Percentiles rank a stretch among this genome's conserved stretches.
Conservation (phyloP, 1,140 invertebrate species). For the Phocides pigmalion region DNA sequence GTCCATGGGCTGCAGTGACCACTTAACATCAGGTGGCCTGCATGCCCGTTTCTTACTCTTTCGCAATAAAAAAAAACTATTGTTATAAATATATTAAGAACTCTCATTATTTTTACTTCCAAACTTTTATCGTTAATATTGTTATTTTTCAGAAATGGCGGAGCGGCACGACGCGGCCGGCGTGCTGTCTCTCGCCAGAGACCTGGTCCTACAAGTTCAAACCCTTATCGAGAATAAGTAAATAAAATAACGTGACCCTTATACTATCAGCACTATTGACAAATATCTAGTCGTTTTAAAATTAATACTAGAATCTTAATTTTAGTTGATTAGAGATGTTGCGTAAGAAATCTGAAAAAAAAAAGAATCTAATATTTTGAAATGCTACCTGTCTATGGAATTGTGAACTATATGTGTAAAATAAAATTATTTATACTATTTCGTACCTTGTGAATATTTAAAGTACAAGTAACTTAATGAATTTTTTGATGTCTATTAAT, state of each 20-base stretch:
- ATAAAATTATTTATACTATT: constrained; percentile 20
- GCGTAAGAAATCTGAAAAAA: constrained; percentile 21
- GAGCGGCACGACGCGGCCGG: constrained; percentile 94
- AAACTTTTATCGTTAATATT: too few relatives aligned
- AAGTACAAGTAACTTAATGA: not conserved
- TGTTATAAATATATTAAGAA: too few relatives aligned
- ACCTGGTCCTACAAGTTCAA: constrained; percentile 94
- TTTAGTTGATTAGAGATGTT: not conserved
- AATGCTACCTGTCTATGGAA: constrained; percentile 16
- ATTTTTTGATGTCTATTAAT: too few relatives aligned
- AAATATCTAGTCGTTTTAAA: constrained; percentile 24
- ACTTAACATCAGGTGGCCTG: too few relatives aligned
- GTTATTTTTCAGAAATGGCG: constrained; percentile 93
- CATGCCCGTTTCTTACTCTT: too few relatives aligned
- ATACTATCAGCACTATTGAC: constrained; percentile 25
- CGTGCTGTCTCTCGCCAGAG: constrained; percentile 92
- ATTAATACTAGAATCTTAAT: constrained; percentile 2
- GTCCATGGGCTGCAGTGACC: too few relatives aligned
- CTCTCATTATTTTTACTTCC: too few relatives aligned
- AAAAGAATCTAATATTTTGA: constrained; percentile 4
- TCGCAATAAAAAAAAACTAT: too few relatives aligned
- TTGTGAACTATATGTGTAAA: constrained; percentile 14
- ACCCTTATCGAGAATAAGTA: constrained; percentile 95
- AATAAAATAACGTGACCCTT: constrained; percentile 32
- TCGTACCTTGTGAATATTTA: constrained; percentile 7